Percentiles rank a stretch among this genome's conserved stretches.
These are phyloP conservation scores for Pyxicephalus adspersus DNA, from an alignment of 2,113 vertebrate species.

Conservation along the genomic window DNA sequence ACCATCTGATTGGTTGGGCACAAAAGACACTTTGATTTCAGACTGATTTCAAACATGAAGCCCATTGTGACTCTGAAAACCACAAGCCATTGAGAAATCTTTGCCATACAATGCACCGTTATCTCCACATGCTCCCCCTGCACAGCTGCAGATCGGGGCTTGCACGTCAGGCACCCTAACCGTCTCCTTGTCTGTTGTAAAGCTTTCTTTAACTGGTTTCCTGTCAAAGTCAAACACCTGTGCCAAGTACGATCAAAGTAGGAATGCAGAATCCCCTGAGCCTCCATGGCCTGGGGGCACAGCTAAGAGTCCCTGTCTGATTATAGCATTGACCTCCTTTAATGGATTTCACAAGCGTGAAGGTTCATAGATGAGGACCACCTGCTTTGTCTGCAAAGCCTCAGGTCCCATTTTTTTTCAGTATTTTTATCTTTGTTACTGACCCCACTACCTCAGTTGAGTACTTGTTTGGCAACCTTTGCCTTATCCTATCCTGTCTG, in stretches of 20 bases:
- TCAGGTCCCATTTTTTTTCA: too few relatives aligned
- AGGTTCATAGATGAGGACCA: too few relatives aligned
- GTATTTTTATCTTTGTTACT: too few relatives aligned
- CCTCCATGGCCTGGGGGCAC: conserved; percentile 14
- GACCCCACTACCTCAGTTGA: too few relatives aligned
- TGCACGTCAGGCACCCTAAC: background rate
- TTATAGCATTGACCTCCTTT: conserved; percentile 3
- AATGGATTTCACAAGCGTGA: background rate
- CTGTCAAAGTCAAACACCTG: conserved; percentile 37
- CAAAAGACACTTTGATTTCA: too few relatives aligned
- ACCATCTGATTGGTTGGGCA: too few relatives aligned
- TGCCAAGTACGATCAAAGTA: conserved; percentile 41
- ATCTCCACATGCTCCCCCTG: background rate
- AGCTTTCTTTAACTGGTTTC: conserved; percentile 13
- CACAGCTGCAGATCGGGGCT: conserved; percentile 32
- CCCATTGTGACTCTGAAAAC: too few relatives aligned
- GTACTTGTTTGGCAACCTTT: too few relatives aligned
- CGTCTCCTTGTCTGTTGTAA: background rate
- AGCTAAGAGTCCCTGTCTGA: conserved; percentile 2
- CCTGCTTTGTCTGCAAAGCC: too few relatives aligned
- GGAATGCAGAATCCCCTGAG: background rate
- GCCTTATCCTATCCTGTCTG: too few relatives aligned
- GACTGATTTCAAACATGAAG: too few relatives aligned
- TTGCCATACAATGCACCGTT: conserved; percentile 13
- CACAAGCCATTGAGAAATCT: background rate